Evolutionary conservation across 2,888 invertebrate genomes (phyloP).

Genomic region (Scrobipalpa atriplicella): DNA sequence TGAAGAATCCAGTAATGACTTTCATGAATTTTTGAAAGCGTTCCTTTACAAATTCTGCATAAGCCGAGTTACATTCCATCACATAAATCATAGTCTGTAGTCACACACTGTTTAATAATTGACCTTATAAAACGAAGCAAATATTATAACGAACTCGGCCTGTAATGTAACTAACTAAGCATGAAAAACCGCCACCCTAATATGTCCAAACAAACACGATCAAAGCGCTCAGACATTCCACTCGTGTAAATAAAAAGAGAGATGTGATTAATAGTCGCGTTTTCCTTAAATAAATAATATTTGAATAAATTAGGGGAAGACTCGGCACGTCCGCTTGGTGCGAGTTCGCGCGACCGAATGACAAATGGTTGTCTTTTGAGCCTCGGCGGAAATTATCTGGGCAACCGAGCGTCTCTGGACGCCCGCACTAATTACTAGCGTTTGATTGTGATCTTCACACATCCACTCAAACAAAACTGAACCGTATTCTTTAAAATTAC

Average conservation of each 20-base stretch:
- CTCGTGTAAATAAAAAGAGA: conserved; percentile 78
- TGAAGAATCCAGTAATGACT: conserved; percentile 12
- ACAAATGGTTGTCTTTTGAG: conserved; percentile 81
- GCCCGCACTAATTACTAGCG: conserved; percentile 79
- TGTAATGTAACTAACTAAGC: conserved; percentile 44
- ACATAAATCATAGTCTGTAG: conserved; percentile 20
- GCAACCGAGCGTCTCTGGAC: conserved; percentile 76
- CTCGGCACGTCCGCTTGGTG: conserved; percentile 68
- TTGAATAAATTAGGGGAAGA: conserved; percentile 78
- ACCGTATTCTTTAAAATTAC: conserved; percentile 51
- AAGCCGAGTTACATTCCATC: not conserved
- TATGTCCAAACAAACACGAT: conserved; percentile 68
- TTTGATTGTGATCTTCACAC: conserved; percentile 75
- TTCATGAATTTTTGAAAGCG: conserved; percentile 11
- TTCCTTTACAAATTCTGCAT: conserved; percentile 1
- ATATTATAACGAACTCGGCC: conserved; percentile 26
- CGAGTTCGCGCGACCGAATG: conserved; percentile 76
- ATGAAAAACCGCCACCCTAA: conserved; percentile 54
- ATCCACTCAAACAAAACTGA: conserved; percentile 45
- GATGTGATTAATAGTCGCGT: conserved; percentile 80
- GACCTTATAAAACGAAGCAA: conserved; percentile 26
- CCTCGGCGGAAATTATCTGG: conserved; percentile 81
- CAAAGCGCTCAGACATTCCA: conserved; percentile 69
- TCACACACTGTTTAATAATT: conserved; percentile 27
- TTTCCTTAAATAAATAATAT: conserved; percentile 83